A percentile compares a stretch with the other conserved stretches of the same genome.
These are phyloP conservation scores for Anolis carolinensis DNA, from an alignment of 2,113 vertebrate genomes.

Conservation along the genomic window DNA sequence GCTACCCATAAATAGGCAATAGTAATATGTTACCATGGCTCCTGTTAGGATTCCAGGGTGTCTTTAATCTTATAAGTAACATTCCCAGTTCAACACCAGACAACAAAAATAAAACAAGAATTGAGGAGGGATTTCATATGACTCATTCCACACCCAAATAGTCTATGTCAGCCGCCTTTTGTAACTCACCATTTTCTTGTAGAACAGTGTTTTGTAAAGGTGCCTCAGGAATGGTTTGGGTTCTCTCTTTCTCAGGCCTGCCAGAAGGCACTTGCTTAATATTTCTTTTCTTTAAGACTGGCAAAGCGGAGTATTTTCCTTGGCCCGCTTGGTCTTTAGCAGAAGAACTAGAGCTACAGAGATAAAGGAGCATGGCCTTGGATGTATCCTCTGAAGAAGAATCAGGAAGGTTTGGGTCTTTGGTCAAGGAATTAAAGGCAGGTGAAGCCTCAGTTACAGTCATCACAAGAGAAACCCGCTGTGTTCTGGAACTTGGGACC, in stretches of 20 bases:
- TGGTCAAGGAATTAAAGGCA: background rate
- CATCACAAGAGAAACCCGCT: slow-evolving; percentile 23
- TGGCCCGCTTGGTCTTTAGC: background rate
- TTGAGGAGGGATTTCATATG: background rate
- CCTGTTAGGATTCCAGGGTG: no score
- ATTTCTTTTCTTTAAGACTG: slow-evolving; percentile 24
- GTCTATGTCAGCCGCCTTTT: background rate
- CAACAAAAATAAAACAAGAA: background rate
- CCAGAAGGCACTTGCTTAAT: background rate
- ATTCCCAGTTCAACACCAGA: background rate
- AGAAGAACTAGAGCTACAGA: slow-evolving; percentile 5
- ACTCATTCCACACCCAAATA: background rate
- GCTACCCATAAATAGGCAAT: background rate
- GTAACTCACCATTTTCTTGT: slow-evolving; percentile 53
- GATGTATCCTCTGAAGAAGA: slow-evolving; percentile 19
- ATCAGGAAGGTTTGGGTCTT: slow-evolving; percentile 15
- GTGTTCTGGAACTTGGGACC: slow-evolving; percentile 23
- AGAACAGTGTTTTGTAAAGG: background rate
- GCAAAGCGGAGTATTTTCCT: background rate
- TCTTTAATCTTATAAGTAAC: no score
- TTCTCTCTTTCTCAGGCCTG: background rate
- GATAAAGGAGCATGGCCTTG: background rate
- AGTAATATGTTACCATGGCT: no score
- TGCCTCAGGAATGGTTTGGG: slow-evolving; percentile 24
- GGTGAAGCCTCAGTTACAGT: slow-evolving; percentile 44